These are phyloP conservation scores for Plecotus auritus DNA, from an alignment of 2,113 vertebrate genomes.

Conservation along the genomic window DNA sequence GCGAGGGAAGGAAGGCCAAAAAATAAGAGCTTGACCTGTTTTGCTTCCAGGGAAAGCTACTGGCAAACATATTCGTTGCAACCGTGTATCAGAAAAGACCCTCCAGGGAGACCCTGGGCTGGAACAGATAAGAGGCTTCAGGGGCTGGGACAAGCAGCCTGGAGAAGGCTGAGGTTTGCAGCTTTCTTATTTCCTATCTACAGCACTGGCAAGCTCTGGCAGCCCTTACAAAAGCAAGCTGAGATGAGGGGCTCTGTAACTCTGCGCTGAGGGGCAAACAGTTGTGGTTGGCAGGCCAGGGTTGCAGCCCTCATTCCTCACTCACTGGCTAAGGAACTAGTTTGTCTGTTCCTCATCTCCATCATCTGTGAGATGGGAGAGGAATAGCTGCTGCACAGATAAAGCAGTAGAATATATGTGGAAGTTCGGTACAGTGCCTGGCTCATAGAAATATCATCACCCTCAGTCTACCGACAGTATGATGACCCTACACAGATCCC, in stretches of 20 bases:
- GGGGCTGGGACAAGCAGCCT: neutral
- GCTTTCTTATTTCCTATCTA: neutral
- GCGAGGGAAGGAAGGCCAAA: neutral
- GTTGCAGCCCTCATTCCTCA: neutral
- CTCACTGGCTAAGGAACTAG: neutral
- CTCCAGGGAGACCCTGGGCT: neutral
- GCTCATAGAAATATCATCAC: neutral
- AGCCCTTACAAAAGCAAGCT: neutral
- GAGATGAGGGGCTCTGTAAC: neutral
- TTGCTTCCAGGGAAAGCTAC: neutral
- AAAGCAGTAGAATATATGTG: neutral
- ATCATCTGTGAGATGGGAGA: no score
- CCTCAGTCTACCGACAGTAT: neutral
- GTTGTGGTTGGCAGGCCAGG: rapidly evolving
- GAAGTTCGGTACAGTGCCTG: neutral
- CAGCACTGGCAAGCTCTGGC: neutral
- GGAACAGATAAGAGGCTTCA: neutral
- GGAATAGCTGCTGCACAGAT: neutral
- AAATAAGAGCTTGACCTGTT: neutral
- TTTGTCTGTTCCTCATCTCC: neutral
- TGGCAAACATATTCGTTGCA: neutral
- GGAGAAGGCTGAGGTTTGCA: neutral
- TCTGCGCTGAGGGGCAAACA: neutral
- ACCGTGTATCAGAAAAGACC: neutral
- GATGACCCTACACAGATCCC: neutral